A percentile compares a stretch with the other conserved stretches of the same genome.
These are phyloP conservation scores for Ia io DNA, from an alignment of 2,113 vertebrate genomes.

Conservation along the genomic window DNA sequence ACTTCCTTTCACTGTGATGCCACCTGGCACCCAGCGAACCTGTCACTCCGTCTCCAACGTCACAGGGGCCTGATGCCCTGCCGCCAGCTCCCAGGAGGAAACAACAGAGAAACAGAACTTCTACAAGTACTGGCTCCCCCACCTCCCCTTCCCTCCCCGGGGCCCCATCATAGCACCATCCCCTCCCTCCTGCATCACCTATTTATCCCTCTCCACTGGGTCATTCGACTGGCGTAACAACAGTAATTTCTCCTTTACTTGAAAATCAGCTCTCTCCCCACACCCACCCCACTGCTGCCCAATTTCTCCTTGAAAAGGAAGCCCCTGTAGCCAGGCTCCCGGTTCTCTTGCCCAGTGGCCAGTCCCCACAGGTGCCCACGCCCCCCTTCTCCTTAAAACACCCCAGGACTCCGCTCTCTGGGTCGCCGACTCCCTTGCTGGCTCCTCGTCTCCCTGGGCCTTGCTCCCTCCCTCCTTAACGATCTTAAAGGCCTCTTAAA, in stretches of 20 bases:
- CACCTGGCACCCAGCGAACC: background rate
- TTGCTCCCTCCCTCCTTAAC: background rate
- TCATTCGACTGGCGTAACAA: background rate
- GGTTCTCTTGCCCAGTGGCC: background rate
- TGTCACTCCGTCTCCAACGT: too few species aligned
- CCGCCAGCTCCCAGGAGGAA: too few species aligned
- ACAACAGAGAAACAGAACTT: background rate
- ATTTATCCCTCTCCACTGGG: background rate
- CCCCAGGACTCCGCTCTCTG: background rate
- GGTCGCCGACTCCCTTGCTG: background rate
- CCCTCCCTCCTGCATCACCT: background rate
- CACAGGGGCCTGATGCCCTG: background rate
- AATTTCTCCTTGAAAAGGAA: background rate
- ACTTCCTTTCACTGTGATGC: too few species aligned
- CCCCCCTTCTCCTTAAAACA: background rate
- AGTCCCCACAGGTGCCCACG: background rate
- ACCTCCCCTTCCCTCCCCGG: background rate
- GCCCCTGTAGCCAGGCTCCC: too few species aligned
- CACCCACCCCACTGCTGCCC: background rate
- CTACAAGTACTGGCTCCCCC: background rate
- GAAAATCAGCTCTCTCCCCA: background rate
- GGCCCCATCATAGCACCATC: fast-evolving
- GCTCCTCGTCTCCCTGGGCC: background rate
- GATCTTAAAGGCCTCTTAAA: background rate
- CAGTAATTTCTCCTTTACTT: background rate